Evolutionary conservation across 2,888 invertebrate genomes (phyloP).

Genomic region (Timandra comae): DNA sequence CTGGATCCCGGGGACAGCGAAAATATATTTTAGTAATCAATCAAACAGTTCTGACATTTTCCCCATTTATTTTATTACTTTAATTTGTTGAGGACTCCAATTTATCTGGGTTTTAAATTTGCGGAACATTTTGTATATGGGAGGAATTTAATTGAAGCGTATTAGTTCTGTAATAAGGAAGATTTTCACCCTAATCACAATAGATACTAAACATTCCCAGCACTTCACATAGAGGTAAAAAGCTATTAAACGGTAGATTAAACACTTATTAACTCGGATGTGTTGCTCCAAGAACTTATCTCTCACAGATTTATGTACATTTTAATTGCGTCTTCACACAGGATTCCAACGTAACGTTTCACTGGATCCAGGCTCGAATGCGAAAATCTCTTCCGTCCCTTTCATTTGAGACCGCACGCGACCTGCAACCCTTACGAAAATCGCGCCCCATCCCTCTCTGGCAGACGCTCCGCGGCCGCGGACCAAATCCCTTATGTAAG

Average conservation of each 20-base stretch:
- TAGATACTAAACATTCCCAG: too few species aligned
- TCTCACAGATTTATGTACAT: slow-evolving; percentile 60
- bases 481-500: slow-evolving; percentile 72
- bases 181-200: too few species aligned
- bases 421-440: slow-evolving; percentile 55
- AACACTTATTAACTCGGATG: slow-evolving; percentile 48
- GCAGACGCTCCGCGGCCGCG: slow-evolving; percentile 52
- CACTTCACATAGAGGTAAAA: slow-evolving; percentile 21
- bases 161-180: too few species aligned
- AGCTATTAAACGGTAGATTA: slow-evolving; percentile 41
- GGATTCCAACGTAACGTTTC: slow-evolving; percentile 55
- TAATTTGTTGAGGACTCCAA: background rate
- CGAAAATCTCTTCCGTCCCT: slow-evolving; percentile 57
- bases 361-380: slow-evolving; percentile 43
- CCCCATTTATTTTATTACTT: too few species aligned
- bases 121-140: background rate
- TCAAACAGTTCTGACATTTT: slow-evolving; percentile 4
- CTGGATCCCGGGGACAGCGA: slow-evolving; percentile 6
- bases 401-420: slow-evolving; percentile 40
- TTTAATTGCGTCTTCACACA: slow-evolving; percentile 72
- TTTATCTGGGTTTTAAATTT: background rate
- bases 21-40: slow-evolving; percentile 12
- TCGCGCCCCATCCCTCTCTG: slow-evolving; percentile 52
- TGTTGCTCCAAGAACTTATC: slow-evolving; percentile 46
- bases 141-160: background rate